Percentiles rank a stretch among this genome's conserved stretches.
Evolutionary conservation across 2,888 invertebrate species (phyloP).

Genomic region (Synanthedon myopaeformis): DNA sequence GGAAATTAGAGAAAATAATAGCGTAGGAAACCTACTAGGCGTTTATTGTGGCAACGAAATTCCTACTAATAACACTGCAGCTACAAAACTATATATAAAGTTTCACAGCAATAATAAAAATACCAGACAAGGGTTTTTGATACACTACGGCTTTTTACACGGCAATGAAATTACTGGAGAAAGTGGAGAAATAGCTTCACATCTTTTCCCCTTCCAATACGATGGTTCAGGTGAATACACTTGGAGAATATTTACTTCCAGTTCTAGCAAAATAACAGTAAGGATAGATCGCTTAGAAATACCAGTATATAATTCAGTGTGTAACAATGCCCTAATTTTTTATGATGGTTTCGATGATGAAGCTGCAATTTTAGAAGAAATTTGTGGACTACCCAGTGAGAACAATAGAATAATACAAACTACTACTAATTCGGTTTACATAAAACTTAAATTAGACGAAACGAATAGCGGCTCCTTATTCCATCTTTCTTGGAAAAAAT

Average conservation of each 20-base stretch:
- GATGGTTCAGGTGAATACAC: slow-evolving; percentile 51
- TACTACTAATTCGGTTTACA: slow-evolving; percentile 73
- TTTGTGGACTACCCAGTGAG: slow-evolving; percentile 61
- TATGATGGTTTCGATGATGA: slow-evolving; percentile 81
- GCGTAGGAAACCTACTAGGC: slow-evolving; percentile 73
- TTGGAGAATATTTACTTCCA: slow-evolving; percentile 78
- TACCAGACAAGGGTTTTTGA: slow-evolving; percentile 79
- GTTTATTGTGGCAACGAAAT: slow-evolving; percentile 78
- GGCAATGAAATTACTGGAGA: slow-evolving; percentile 77
- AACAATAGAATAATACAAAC: slow-evolving; percentile 43
- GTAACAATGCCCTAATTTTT: slow-evolving; percentile 54
- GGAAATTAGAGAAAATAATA: slow-evolving; percentile 79
- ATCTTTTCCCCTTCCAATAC: slow-evolving; percentile 76
- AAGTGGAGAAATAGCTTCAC: slow-evolving; percentile 80
- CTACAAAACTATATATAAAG: slow-evolving; percentile 76
- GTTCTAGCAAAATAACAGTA: slow-evolving; percentile 24
- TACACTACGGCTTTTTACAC: slow-evolving; percentile 76
- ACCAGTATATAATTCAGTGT: slow-evolving; percentile 26
- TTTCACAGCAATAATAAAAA: slow-evolving; percentile 76
- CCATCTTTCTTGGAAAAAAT: slow-evolving; percentile 36
- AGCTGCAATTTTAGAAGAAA: slow-evolving; percentile 64
- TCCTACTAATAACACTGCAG: slow-evolving; percentile 72
- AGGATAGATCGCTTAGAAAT: slow-evolving; percentile 36
- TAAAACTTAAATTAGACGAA: slow-evolving; percentile 60
- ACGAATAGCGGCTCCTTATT: slow-evolving; percentile 54